Base-by-base conservation (phyloP, 2,797 vertebrate species). In the Fratercula arctica region DNA sequence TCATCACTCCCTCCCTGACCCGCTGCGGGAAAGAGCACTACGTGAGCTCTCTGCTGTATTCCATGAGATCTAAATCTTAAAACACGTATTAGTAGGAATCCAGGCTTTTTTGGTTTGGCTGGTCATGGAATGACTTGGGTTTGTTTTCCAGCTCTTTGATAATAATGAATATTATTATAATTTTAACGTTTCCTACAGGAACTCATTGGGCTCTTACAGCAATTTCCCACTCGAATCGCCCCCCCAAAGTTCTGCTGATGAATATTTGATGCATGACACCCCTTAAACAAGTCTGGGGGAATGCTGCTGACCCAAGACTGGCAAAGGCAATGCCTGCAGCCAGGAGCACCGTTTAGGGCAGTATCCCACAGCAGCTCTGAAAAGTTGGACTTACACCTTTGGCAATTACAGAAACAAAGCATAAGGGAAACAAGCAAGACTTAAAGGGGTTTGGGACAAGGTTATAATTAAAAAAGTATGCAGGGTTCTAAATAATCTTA, bases 351-450 rank as follows among this genome's bases (percentile, higher is more conserved):
- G 2, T 6, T 56, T 11, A 48, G 41, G 50, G 60, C 45, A 29
- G 5, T 4, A 53, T 1, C 16, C 3, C n/a, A 35, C 24, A 41
- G 20, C 26, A 41, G 0, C 19, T 46, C 66, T 3, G 45, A 60
- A 23, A 53, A 63, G 26, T 1, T 41, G 45, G 15, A 54, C 14
- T 57, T 29, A 39, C 3, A 56, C 37, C 64, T 59, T 24, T 6
- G 45, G 54, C 67, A 54, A 12, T 45, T 6, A 20, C 1, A 2
- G 57, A 51, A 75, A 67, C 0, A 1, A 75, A 82, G 67, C 16
- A 3, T 0, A 13, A 35, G 53, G 35, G 31, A 78, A 89, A 64
- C 6, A 16, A 0, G 3, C 0, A 9, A 41, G n/a, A 48, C 31
- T 48, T 33, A 23, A 64, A 45, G 14, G 37, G 10, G 23, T 13